phyloP scores from a whole-genome alignment of 2,888 invertebrate genomes.

The Cryptophagus acutangulus region DNA sequence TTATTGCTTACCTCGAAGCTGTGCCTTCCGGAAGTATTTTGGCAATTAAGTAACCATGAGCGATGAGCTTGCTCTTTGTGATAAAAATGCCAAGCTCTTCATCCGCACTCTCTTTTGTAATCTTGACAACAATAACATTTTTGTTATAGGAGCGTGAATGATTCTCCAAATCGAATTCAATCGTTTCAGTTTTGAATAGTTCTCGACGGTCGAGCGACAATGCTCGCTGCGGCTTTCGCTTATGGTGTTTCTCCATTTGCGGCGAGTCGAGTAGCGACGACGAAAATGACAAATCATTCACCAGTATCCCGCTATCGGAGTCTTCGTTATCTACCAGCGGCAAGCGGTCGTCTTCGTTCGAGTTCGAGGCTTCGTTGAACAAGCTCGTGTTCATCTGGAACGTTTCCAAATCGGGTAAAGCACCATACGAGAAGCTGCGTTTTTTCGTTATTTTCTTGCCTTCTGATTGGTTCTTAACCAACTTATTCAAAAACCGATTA shows the following conservation, averaged over 20 bases:
- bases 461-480: constrained; percentile 49
- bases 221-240: constrained; percentile 48
- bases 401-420: constrained; percentile 67
- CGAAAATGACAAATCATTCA: constrained; percentile 66
- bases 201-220: constrained; percentile 55
- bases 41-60: constrained; percentile 64
- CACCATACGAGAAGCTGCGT: constrained; percentile 70
- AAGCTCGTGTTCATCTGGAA: constrained; percentile 59
- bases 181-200: constrained; percentile 33
- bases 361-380: constrained; percentile 58
- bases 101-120: constrained; percentile 53
- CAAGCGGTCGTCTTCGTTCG: constrained; percentile 49
- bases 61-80: constrained; percentile 59
- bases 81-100: constrained; percentile 71
- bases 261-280: constrained; percentile 44
- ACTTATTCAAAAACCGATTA: constrained; percentile 62
- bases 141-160: constrained; percentile 17
- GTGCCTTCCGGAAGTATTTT: constrained; percentile 66
- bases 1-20: constrained; percentile 56
- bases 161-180: constrained; percentile 6
- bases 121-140: constrained; percentile 42
- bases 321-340: constrained; percentile 62
- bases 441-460: constrained; percentile 49
- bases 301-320: constrained; percentile 70
- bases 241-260: constrained; percentile 33